Base-by-base conservation (phyloP, 2,797 vertebrate species). In the Cyclopterus lumpus region DNA sequence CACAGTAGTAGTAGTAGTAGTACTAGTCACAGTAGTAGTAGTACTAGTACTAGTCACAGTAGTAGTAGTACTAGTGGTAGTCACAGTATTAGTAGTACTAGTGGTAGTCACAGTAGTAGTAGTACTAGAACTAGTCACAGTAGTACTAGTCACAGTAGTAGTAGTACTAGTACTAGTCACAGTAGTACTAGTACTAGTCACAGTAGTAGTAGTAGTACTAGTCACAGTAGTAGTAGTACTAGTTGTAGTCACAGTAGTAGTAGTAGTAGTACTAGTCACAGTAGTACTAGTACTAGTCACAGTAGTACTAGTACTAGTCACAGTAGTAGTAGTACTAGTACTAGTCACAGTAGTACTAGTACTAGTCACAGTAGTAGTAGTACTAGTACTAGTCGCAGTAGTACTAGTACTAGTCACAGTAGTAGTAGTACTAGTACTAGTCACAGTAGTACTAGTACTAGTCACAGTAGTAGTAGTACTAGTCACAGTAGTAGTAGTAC, bases 341-440 rank as follows among this genome's bases (percentile, higher is more conserved):
- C 14, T 3, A 26, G 8, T 3, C n/a, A 1, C 1, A 22, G 16
- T 10, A 15, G n/a, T n/a, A n/a, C n/a, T 3, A n/a, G n/a, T 9
- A 20, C 6, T 3, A 57, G 26, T 6, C 3, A 5, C 0, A 18
- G 8, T 1, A 44, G 5, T 9, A 10, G 4, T 2, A 15, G 5
- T 6, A 26, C 8, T 8, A 24, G 11, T 2, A 20, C 2, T 0
- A 42, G 18, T 2, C n/a, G 1, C 1, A 22, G 16, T 10, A 15
- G n/a, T n/a, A n/a, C n/a, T 3, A n/a, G n/a, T 9, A 20, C 6
- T 3, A 57, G 26, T 6, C 3, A 5, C 0, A 32, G 5, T 9
- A n/a, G 15, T 3, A 28, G 1, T n/a, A n/a, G n/a, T n/a, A n/a
- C n/a, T n/a, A n/a, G n/a, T n/a, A n/a, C n/a, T n/a, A n/a, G n/a